These are phyloP conservation scores for Loxodonta africana DNA, from an alignment of 2,113 vertebrate genomes.

Conservation along the genomic window DNA sequence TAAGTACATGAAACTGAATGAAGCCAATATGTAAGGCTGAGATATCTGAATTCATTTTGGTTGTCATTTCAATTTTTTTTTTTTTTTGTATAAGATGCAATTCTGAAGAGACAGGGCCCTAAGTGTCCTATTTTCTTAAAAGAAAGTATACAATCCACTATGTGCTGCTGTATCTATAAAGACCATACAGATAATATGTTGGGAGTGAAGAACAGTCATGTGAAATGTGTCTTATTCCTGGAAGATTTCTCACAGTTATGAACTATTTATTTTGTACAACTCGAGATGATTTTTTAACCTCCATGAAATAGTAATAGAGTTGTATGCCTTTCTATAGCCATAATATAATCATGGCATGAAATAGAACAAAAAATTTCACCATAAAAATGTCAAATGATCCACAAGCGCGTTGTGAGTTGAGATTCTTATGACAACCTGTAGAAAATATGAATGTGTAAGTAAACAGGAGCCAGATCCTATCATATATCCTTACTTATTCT, in stretches of 20 bases:
- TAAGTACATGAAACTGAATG: neutral
- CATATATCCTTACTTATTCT: constrained; percentile 38
- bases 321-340: constrained; percentile 59
- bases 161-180: constrained; percentile 48
- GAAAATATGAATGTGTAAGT: constrained; percentile 67
- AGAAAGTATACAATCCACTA: constrained; percentile 52
- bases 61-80: constrained; percentile 12
- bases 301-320: constrained; percentile 66
- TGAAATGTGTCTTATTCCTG: constrained; percentile 79
- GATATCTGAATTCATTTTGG: constrained; percentile 23
- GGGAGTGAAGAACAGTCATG: constrained; percentile 76
- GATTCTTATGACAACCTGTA: constrained; percentile 61
- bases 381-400: constrained; percentile 59
- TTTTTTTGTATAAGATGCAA: neutral
- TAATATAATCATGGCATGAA: constrained; percentile 72
- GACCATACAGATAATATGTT: neutral
- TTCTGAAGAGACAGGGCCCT: constrained; percentile 21
- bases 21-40: neutral
- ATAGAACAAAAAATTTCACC: constrained; percentile 75
- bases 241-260: constrained; percentile 82
- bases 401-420: constrained; percentile 43
- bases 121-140: constrained; percentile 69
- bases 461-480: constrained; percentile 53
- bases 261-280: constrained; percentile 79
- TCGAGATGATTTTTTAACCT: constrained; percentile 75